Evolutionary conservation across 2,888 invertebrate species (phyloP), one percentile per base, ranked within the genome.

Genomic region (Drosophila nigricruria): DNA sequence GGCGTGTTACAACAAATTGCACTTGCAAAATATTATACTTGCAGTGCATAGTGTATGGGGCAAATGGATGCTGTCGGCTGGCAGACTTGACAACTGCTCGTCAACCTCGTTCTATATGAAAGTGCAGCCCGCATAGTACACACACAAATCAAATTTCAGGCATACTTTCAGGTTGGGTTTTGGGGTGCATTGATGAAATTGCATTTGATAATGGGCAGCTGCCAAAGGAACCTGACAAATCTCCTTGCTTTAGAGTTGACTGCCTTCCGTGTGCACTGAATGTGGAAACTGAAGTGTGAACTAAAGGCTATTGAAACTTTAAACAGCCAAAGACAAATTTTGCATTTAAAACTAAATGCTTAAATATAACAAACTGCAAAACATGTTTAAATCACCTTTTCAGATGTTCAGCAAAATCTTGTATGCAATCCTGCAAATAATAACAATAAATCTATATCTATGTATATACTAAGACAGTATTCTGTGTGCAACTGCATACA

Each of bases 91-190:
- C 50, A 54, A 42, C 52, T 74, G 52, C 65, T 57, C 25, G 52
- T 52, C 52, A 52, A 57, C 38, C 36, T 40, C 23, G 42, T 59
- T 59, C 40, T 45, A 65, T 70, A 57, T 69, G 64, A 69, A 67
- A 70, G 69, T 66, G 70, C 68, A 71, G n/a, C n/a, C 57, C 58
- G n/a, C 16, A 34, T 16, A 10, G 47, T 27, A n/a, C 47, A 25
- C 18, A 10, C 49, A 53, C n/a, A 81, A 83, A 83, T 81, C 76
- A 83, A 81, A 83, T 81, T 79, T 83, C 79, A 68, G 65, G 47
- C 73, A 66, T 80, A 77, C 72, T 62, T 60, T 63, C 50, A 65
- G 45, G 57, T 69, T 70, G 36, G 43, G 63, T 49, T 67, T 70
- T 70, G 66, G 64, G 50, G 54, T 63, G 64, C 70, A 75, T 80